Conservation (phyloP, 1,140 invertebrate genomes). For the Neotoxoptera formosana region DNA sequence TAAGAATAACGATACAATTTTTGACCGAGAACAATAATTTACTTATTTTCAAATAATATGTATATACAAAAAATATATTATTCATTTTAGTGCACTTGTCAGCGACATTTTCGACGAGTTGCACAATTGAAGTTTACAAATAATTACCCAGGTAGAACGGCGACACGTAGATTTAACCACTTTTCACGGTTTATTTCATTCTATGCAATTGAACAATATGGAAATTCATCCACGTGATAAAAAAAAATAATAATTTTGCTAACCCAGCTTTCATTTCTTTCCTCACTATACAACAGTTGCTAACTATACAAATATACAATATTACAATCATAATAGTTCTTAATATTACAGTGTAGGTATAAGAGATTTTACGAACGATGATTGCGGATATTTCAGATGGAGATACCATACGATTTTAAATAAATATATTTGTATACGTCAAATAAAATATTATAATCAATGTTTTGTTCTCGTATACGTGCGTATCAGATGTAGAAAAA, state of each 20-base stretch:
- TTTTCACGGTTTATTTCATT: conserved; percentile 57
- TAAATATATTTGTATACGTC: background rate
- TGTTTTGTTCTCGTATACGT: background rate
- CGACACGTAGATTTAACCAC: conserved; percentile 43
- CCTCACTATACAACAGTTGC: background rate
- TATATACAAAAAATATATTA: background rate
- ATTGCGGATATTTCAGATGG: too few species aligned
- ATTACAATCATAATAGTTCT: conserved; percentile 20
- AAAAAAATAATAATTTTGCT: conserved; percentile 16
- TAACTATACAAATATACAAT: too few species aligned
- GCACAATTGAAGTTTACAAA: conserved; percentile 53
- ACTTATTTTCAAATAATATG: background rate
- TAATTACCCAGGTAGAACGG: conserved; percentile 55
- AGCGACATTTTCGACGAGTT: conserved; percentile 10
- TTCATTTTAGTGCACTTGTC: background rate
- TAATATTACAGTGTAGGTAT: background rate
- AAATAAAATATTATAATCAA: background rate
- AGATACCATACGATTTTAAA: background rate
- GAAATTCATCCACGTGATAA: conserved; percentile 24
- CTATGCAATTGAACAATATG: conserved; percentile 42
- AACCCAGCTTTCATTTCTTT: conserved; percentile 49
- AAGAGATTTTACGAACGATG: background rate
- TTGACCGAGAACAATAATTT: background rate
- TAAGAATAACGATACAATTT: background rate
- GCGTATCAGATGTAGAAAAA: background rate